Evolutionary conservation across 2,888 invertebrate genomes (phyloP), one percentile per base, ranked within the genome.

Genomic region (Anaspis maculata): DNA sequence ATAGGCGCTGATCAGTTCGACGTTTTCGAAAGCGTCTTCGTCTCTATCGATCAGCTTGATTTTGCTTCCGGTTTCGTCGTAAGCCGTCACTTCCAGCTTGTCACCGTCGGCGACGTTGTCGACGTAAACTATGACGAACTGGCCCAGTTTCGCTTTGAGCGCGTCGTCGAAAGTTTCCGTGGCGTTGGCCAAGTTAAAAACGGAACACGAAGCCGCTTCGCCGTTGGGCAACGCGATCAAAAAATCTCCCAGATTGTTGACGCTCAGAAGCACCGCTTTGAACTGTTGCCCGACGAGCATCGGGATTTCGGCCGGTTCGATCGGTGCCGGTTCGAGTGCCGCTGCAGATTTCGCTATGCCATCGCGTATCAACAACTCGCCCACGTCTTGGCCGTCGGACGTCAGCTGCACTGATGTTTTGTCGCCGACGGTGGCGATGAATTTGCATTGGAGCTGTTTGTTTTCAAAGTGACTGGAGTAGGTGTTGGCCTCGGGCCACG

Each of bases 1-100:
- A 51, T 76, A 67, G 12, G 73, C 71, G 48, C 80, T 80, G 3
- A 84, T 57, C 15, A 71, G 39, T 51, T 66, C 48, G 1, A 75
- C 69, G 15, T 64, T 63, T 12, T 69, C 70, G 47, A 66, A 71
- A 0, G 73, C 70, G 16, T 68, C 73, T 38, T 71, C 72, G 42
- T 75, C 73, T 0, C 73, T 72, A 19, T 66, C 62, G 34, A 75
- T 62, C 24, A 73, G 59, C 1, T 64, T 53, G 2, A 77, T 57
- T 51, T 72, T 73, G 11, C 59, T 56, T 5, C 74, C 74, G 5
- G 19, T 6, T 3, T 52, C 52, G 34, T 77, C 71, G 52, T 81
- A 81, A 2, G 86, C 62, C 2, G 79, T 76, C 33, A 83, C 71
- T 33, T 77, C 67, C 41, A 85, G 63, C 71, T 61, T 65, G 36